Evolutionary conservation across 2,113 vertebrate genomes (phyloP).

Genomic region (Taxidea taxus): DNA sequence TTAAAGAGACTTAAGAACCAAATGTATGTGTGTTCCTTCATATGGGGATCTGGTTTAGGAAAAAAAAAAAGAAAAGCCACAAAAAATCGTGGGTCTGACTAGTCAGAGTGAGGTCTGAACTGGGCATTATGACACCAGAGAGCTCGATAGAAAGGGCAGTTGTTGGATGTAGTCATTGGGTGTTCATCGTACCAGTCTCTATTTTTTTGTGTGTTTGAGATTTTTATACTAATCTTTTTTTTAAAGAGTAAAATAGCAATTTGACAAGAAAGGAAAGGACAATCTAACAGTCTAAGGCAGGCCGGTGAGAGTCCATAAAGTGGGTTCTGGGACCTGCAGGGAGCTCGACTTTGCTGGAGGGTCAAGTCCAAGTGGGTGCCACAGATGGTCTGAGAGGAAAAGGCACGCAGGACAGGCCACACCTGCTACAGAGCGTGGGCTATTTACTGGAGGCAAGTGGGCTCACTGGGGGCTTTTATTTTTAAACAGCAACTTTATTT

Average conservation of each 20-base stretch:
- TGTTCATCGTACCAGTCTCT: not conserved
- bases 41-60: not conserved
- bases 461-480: not conserved
- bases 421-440: not conserved
- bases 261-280: not conserved
- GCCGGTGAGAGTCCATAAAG: not conserved
- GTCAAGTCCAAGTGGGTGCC: rapidly evolving
- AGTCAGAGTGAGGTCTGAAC: not conserved
- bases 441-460: not conserved
- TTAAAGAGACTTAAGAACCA: not conserved
- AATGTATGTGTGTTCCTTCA: not conserved
- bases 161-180: not conserved
- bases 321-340: not conserved
- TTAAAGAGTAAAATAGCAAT: not conserved
- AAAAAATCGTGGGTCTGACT: not conserved
- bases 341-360: not conserved
- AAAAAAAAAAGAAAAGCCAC: not conserved
- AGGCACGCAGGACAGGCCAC: too few relatives aligned
- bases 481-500: not conserved
- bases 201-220: not conserved
- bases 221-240: not conserved
- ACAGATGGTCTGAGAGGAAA: not conserved
- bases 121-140: not conserved
- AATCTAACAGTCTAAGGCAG: not conserved
- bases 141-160: not conserved